Evolutionary conservation across 2,113 vertebrate genomes (phyloP).

Genomic region (Arenaria interpres): DNA sequence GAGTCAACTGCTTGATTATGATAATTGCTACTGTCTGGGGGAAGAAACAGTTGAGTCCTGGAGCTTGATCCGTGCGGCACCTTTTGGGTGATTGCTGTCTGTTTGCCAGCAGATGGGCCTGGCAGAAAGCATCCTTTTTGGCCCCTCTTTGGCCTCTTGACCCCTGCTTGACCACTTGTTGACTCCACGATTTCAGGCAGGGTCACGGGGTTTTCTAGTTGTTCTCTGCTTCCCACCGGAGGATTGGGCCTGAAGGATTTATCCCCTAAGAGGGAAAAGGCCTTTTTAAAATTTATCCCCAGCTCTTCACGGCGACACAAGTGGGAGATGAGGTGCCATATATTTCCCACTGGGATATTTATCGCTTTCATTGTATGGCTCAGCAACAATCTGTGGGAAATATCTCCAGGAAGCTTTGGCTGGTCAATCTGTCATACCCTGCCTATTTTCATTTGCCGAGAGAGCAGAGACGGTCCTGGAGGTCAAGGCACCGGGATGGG

Average conservation of each 20-base stretch:
- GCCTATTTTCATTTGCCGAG: not conserved
- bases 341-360: conserved; percentile 58
- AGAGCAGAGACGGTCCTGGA: not conserved
- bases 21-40: conserved; percentile 98
- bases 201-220: conserved; percentile 32
- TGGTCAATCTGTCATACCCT: conserved; percentile 10
- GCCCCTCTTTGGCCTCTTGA: conserved; percentile 49
- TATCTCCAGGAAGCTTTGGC: conserved; percentile 10
- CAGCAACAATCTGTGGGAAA: conserved; percentile 44
- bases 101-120: conserved; percentile 53
- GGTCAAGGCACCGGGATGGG: not conserved
- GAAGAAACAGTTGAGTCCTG: conserved; percentile 65
- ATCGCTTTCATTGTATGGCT: conserved; percentile 48
- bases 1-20: conserved; percentile 96
- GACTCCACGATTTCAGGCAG: conserved; percentile 24
- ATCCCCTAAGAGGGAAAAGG: conserved; percentile 60
- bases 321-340: conserved; percentile 25
- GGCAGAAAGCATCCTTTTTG: conserved; percentile 45
- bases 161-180: conserved; percentile 67
- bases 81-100: conserved; percentile 55
- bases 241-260: conserved; percentile 69
- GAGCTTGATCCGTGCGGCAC: conserved; percentile 58
- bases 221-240: conserved; percentile 32
- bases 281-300: conserved; percentile 10
- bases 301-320: conserved; percentile 2